A percentile compares a stretch with the other conserved stretches of the same genome.
Evolutionary conservation across 2,797 vertebrate genomes (phyloP).

Genomic region (Molossus alvarezi): DNA sequence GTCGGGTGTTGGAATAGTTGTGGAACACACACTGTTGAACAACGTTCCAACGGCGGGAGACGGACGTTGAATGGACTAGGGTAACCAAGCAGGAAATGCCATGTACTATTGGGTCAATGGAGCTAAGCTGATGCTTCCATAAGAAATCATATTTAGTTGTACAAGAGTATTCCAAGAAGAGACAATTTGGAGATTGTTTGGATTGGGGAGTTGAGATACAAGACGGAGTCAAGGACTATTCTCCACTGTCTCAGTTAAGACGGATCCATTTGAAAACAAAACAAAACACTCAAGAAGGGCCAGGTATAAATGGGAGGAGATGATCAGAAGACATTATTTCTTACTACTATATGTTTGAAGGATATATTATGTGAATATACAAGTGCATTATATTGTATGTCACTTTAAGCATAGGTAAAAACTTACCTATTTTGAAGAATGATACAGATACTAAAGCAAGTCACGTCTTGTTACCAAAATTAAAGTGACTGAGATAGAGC

Average conservation of each 20-base stretch:
- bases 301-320: not conserved
- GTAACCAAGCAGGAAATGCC: not conserved
- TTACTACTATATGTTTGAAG: not conserved
- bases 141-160: not conserved
- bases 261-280: too few species aligned
- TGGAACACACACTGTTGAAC: not conserved
- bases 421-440: not conserved
- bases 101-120: too few species aligned
- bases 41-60: not conserved
- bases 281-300: not conserved
- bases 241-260: not conserved
- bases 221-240: rapidly evolving
- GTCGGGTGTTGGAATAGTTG: not conserved
- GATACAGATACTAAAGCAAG: not conserved
- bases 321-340: not conserved
- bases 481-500: not conserved
- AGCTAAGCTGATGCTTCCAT: not conserved
- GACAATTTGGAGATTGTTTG: not conserved
- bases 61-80: not conserved
- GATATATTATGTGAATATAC: not conserved
- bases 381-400: not conserved
- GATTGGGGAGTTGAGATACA: not conserved
- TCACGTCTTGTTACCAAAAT: not conserved
- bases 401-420: not conserved
- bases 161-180: not conserved